Evolutionary conservation across 2,797 vertebrate species (phyloP).

Genomic region (Alectoris magna): DNA sequence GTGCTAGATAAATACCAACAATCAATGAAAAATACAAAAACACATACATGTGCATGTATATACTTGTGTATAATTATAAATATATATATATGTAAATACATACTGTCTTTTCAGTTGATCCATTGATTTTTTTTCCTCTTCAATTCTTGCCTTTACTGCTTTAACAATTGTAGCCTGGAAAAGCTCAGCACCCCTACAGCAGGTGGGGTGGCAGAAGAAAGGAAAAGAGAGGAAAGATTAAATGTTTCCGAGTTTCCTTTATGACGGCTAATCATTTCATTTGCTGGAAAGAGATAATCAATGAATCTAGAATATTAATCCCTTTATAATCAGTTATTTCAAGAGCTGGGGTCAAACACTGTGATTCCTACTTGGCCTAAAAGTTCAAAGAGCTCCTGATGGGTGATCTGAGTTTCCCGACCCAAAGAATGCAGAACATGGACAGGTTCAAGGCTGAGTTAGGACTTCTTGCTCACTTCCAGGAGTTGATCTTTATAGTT

Average conservation of each 20-base stretch:
- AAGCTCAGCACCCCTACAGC: slow-evolving; percentile 93
- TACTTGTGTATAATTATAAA: no score
- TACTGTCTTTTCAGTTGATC: slow-evolving; percentile 99
- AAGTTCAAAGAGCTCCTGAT: neutral
- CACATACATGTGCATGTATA: fast-evolving
- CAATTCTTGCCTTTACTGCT: slow-evolving; percentile 94
- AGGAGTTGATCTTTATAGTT: neutral
- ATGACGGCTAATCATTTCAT: neutral
- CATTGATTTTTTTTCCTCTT: slow-evolving; percentile 98
- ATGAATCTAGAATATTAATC: neutral
- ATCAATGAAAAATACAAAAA: neutral
- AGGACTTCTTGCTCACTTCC: neutral
- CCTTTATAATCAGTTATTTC: neutral
- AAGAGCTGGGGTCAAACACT: neutral
- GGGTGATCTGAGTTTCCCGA: neutral
- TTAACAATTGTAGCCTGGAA: slow-evolving; percentile 99
- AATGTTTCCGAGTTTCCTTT: neutral
- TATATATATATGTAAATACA: slow-evolving; percentile 53
- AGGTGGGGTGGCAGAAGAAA: neutral
- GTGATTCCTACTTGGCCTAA: neutral
- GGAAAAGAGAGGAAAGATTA: neutral
- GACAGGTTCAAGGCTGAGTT: neutral
- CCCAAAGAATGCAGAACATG: neutral
- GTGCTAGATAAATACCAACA: neutral
- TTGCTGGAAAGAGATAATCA: neutral